Conservation (phyloP, 2,113 vertebrate species). For the Nipponia nippon region DNA sequence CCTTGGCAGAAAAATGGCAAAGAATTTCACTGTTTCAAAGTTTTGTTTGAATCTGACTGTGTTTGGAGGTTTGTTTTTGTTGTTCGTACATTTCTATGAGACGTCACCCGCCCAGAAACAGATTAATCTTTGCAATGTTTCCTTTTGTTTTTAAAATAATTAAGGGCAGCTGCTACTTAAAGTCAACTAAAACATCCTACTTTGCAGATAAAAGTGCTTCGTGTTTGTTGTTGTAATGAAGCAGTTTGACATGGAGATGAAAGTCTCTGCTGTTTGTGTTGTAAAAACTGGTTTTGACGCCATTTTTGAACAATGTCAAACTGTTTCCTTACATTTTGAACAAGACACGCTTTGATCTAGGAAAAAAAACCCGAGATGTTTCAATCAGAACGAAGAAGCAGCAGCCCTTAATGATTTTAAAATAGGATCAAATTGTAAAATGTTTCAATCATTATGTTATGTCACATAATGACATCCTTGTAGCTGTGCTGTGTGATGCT, state of each 20-base stretch:
- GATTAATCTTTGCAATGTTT: slow-evolving; percentile 3
- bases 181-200: neutral
- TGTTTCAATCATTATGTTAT: slow-evolving; percentile 42
- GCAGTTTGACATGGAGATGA: slow-evolving; percentile 41
- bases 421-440: slow-evolving; percentile 25
- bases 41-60: neutral
- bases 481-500: neutral
- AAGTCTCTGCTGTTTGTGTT: slow-evolving; percentile 37
- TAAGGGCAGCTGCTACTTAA: slow-evolving; percentile 52
- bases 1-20: neutral
- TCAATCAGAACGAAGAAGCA: slow-evolving; percentile 8
- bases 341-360: slow-evolving; percentile 34
- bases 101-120: neutral
- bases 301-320: slow-evolving; percentile 46
- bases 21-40: neutral
- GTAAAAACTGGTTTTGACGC: slow-evolving; percentile 33
- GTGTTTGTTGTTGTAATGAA: slow-evolving; percentile 51
- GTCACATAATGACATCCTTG: slow-evolving; percentile 5
- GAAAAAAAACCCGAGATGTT: neutral
- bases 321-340: slow-evolving; percentile 39
- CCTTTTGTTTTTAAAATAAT: slow-evolving; percentile 53
- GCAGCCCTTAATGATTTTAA: slow-evolving; percentile 48
- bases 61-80: neutral
- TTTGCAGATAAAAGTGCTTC: slow-evolving; percentile 38
- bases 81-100: neutral